Base-by-base conservation (phyloP, 1,140 invertebrate genomes). In the Drosophila trapezifrons region DNA sequence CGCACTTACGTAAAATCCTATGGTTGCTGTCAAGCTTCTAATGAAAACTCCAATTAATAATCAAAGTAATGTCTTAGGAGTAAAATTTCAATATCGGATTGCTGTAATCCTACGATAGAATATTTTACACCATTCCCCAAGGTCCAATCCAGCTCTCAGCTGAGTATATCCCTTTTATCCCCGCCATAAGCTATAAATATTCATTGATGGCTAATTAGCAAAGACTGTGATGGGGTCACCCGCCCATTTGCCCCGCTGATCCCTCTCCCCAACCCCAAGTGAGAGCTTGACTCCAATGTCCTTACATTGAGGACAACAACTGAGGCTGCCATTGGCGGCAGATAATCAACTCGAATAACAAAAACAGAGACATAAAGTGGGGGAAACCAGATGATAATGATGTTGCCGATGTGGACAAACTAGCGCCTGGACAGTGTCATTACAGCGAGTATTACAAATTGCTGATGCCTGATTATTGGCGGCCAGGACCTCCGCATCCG, bases 191-290 rank as follows among this genome's bases (percentile, higher is more conserved):
- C 54, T 37, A 83, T 87, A 76, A 89, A 87, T 83, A 86, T 83
- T 78, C 65, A 85, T 85, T 82, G 79, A 78, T 70, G 70, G 76
- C 76, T 83, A 80, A 83, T 89, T 80, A 73, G 56, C 60, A 43
- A 27, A 47, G 58, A 63, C 76, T 43, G 29, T 51, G 35, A 37
- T 45, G 56, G 37, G 62, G 40, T 40, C 76, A 74, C 35, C 32
- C 40, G 43, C 35, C 49, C 22, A 45, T 40, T 46, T 65, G 43
- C 35, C 42, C 55, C 25, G 51, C 43, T 54, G 52, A 54, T 80
- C 52, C 46, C 29, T 29, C 46, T 8, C 27, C 10, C 29, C 12
- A 18, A 1, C 2, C 27, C 7, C 27, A 9, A 29, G 0, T 1
- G 8, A 29, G 27, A 35, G 12, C 1, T 7, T 7, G 0, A 9